These are phyloP conservation scores for Mastigias papua DNA, from an alignment of 30 jellyfish, hydroid and myxozoan species.

Conservation along the genomic window DNA sequence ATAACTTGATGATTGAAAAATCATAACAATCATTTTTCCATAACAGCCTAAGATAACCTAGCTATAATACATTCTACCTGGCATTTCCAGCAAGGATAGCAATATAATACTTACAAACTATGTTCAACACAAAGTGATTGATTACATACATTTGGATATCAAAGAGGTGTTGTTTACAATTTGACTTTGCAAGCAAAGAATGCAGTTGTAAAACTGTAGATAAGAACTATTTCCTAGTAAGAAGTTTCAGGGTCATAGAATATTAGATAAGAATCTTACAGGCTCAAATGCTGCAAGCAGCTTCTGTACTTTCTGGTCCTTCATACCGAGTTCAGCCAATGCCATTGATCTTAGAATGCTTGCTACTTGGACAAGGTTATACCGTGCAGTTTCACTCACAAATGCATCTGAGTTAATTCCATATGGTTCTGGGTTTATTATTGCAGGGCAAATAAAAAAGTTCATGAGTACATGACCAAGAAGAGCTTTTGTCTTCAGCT, in stretches of 20 bases:
- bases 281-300: slow-evolving; percentile 79
- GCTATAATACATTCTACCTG: too few relatives aligned
- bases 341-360: slow-evolving; percentile 92
- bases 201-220: too few relatives aligned
- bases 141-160: too few relatives aligned
- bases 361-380: slow-evolving; percentile 89
- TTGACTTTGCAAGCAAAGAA: too few relatives aligned
- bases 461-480: slow-evolving; percentile 87
- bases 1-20: too few relatives aligned
- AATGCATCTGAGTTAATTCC: slow-evolving; percentile 97
- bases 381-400: slow-evolving; percentile 92
- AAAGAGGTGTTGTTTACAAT: too few relatives aligned
- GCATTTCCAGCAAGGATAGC: too few relatives aligned
- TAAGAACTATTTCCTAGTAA: too few relatives aligned
- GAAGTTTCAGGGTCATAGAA: neutral
- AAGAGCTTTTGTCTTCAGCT: slow-evolving; percentile 78
- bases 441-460: slow-evolving; percentile 95
- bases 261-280: slow-evolving; percentile 50
- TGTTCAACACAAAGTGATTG: too few relatives aligned
- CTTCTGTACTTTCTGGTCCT: slow-evolving; percentile 73
- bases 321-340: slow-evolving; percentile 89
- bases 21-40: too few relatives aligned
- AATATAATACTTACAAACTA: too few relatives aligned
- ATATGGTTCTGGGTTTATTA: slow-evolving; percentile 95
- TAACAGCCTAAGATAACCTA: too few relatives aligned